Evolutionary conservation across 2,888 invertebrate species (phyloP), one percentile per base, ranked within the genome.

Genomic region (Coelogynopora nodosa): DNA sequence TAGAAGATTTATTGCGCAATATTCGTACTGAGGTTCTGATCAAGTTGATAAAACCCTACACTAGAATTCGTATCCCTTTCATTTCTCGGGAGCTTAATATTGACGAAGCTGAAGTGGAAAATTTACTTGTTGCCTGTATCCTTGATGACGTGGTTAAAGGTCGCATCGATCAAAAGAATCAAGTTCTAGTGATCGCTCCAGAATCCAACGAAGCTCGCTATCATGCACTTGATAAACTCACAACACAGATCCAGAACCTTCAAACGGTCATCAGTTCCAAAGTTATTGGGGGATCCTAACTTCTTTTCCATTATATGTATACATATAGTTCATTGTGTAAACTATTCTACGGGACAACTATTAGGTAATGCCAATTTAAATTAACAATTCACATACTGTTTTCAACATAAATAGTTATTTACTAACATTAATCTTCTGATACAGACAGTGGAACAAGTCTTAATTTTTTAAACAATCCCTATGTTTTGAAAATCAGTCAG

Each of bases 1-100:
- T 99, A 91, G 98, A 98, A 94, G 98, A 98, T 93, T 93, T 98
- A 87, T 93, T 98, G 86, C 93, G 97, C 87, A 99, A 99, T 92
- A 98, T 99, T 90, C 94, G 98, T 89, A 98, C 98, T 0, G 96
- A 98, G 93, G 98, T 99, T 88, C 93, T 99, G 87, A 97, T 98
- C 88, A 97, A 98, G 92, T 93, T 99, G 88, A 98, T 99, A 90
- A 96, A 96, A 87, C 99, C 99, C 0, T 99, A 99, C 93, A 99
- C 98, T 82, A 94, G 97, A 91, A 98, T 99, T 90, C 96, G 97
- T 91, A 97, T 99, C 92, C 96, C 97, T 0, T 98, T 98, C 92
- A 97, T 99, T 91, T 97, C 98, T 13, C 89, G 91, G 90, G 91
- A 93, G 89, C 89, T 93, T 86, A 92, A 92, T 89, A 92, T 93